A percentile compares a stretch with the other conserved stretches of the same genome.
These are phyloP conservation scores for Proterorhinus semilunaris DNA, from an alignment of 2,113 vertebrate genomes.

Conservation along the genomic window DNA sequence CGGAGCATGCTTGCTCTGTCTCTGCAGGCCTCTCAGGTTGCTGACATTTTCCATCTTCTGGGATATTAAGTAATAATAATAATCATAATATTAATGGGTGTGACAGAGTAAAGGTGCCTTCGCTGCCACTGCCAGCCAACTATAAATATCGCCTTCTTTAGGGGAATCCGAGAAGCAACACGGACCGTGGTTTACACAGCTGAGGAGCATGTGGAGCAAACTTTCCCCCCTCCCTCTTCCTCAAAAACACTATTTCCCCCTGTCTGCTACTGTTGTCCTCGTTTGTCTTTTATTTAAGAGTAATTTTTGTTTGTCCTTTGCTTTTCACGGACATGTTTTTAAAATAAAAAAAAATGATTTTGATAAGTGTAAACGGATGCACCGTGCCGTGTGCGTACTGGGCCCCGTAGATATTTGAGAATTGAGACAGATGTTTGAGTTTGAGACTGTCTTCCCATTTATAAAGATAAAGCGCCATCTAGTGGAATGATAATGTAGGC, in stretches of 20 bases:
- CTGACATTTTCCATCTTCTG: slow-evolving; percentile 82
- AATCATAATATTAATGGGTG: slow-evolving; percentile 81
- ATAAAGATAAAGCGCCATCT: not conserved
- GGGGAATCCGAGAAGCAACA: slow-evolving; percentile 79
- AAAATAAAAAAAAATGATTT: too few species aligned
- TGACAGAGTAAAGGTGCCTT: slow-evolving; percentile 71
- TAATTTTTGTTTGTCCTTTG: too few species aligned
- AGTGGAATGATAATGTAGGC: not conserved
- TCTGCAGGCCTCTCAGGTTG: slow-evolving; percentile 77
- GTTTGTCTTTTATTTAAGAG: slow-evolving; percentile 33
- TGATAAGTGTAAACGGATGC: too few species aligned
- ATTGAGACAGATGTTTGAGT: not conserved
- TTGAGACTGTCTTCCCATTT: not conserved
- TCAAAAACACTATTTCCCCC: slow-evolving; percentile 55
- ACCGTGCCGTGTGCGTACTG: too few species aligned
- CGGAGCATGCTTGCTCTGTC: slow-evolving; percentile 52
- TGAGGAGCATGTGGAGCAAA: slow-evolving; percentile 81
- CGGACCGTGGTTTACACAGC: slow-evolving; percentile 83
- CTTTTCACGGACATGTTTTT: too few species aligned
- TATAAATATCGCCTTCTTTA: slow-evolving; percentile 81
- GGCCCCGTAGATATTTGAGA: not conserved
- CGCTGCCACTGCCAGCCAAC: slow-evolving; percentile 76
- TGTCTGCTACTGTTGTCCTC: slow-evolving; percentile 46
- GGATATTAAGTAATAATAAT: slow-evolving; percentile 81
- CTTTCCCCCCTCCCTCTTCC: slow-evolving; percentile 52